Conservation (phyloP, 2,888 invertebrate genomes). For the Microplitis deprimator region DNA sequence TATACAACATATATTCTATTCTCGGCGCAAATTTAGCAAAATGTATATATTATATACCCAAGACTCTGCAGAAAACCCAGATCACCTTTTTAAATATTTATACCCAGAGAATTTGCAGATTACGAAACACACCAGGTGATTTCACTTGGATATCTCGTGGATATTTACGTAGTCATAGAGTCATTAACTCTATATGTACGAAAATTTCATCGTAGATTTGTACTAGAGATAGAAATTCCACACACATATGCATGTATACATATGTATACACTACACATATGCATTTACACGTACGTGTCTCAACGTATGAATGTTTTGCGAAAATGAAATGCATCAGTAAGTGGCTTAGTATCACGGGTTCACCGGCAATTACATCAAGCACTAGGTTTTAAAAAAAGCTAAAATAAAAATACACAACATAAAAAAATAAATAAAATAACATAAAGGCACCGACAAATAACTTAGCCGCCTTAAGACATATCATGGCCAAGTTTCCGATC, state of each 20-base stretch:
- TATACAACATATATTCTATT: background rate
- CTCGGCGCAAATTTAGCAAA: background rate
- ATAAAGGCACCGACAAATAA: constrained; percentile 45
- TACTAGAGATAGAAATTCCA: background rate
- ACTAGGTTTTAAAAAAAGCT: background rate
- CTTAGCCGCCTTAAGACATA: constrained; percentile 38
- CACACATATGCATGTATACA: too few relatives aligned
- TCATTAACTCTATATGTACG: background rate
- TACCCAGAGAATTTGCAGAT: background rate
- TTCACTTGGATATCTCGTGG: background rate
- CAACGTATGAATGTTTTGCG: too few relatives aligned
- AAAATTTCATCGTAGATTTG: background rate
- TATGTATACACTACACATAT: too few relatives aligned
- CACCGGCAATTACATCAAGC: background rate
- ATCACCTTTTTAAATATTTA: background rate
- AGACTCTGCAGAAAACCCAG: background rate
- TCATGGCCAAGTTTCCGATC: constrained; percentile 44
- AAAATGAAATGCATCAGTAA: too few relatives aligned
- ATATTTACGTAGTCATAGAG: constrained; percentile 1
- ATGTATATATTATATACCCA: background rate
- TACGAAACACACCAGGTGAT: background rate
- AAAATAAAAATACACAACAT: background rate
- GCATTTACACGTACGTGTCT: too few relatives aligned
- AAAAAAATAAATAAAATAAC: constrained; percentile 22
- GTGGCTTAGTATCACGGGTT: background rate